Conservation (phyloP, 1,140 invertebrate genomes). For the Atopsyche davidsoni region DNA sequence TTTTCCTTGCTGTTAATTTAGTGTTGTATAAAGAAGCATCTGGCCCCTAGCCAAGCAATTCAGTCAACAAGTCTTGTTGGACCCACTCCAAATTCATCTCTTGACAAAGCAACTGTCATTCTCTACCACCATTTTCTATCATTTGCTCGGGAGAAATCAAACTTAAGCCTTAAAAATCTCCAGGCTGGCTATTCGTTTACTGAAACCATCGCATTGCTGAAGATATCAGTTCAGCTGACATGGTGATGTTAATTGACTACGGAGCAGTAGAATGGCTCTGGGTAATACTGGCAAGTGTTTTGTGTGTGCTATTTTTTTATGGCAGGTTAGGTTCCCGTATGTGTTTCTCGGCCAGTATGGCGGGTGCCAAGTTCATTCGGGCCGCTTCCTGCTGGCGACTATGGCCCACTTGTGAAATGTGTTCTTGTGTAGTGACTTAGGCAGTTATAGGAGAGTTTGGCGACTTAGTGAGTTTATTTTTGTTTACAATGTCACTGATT, state of each 20-base stretch:
- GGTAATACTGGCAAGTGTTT: no score
- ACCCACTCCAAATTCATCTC: constrained; percentile 26
- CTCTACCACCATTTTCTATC: constrained; percentile 3
- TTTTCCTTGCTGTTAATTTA: constrained; percentile 10
- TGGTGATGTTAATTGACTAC: no score
- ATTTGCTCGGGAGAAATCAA: constrained; percentile 4
- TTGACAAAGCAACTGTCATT: constrained; percentile 31
- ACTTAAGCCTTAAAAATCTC: no score
- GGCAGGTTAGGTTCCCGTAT: constrained; percentile 14
- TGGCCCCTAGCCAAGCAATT: constrained; percentile 23
- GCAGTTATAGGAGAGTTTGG: no score
- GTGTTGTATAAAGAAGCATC: constrained; percentile 3
- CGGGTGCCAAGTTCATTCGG: constrained; percentile 17
- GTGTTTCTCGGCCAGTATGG: constrained; percentile 7
- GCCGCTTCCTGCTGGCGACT: constrained; percentile 9
- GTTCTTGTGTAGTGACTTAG: no score
- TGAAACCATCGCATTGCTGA: no score
- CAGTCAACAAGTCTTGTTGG: constrained; percentile 30
- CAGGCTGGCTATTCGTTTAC: no score
- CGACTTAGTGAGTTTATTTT: no score
- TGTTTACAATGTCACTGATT: no score
- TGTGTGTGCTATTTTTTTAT: constrained; percentile 7
- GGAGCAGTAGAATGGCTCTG: no score
- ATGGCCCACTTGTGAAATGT: no score
- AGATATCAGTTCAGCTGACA: no score